Evolutionary conservation across 2,797 vertebrate genomes (phyloP), one percentile per base, ranked within the genome.

Genomic region (Tokudaia tokunoshimensis): DNA sequence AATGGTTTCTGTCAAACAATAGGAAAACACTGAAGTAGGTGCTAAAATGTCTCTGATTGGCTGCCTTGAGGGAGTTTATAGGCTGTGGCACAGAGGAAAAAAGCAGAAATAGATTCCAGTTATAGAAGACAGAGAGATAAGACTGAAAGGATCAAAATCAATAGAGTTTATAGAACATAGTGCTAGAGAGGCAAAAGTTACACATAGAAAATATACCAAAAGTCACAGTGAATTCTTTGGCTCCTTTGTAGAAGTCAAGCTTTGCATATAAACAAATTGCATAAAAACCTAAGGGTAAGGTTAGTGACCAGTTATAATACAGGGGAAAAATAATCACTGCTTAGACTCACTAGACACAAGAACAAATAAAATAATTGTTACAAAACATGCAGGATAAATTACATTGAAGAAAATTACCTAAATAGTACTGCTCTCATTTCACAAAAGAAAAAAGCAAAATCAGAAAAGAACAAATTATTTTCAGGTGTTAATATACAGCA

Each of bases 31-130:
- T 9, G 1, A 84, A 14, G 72, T 12, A 47, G 59, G 3, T 29
- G 19, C 37, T 19, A 57, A 7, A 57, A 78, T 76, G 41, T 67
- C 29, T 57, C 37, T 50, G 31, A 13, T 11, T 47, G 14, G 10
- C 22, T 59, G 15, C 15, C 1, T 76, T 26, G 29, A 82, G 17
- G 37, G 19, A 63, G 8, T 72, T 74, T n/a, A 13, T 50, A 52
- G 34, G 29, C 3, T n/a, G 14, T 50, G 17, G 1, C 17, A 4
- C 4, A 31, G 22, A 31, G 37, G 31, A 19, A 9, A 4, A 1
- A 20, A 50, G 22, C 17, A 79, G 59, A 78, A 17, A 19, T 11
- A 31, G 31, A 59, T 50, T 26, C 5, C 31, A 70, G 7, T 24
- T 26, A 47, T 20, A 59, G 20, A 72, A 57, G 26, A 14, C 65